Conservation (phyloP, 1,140 invertebrate species). For the Drosophila mojavensis region DNA sequence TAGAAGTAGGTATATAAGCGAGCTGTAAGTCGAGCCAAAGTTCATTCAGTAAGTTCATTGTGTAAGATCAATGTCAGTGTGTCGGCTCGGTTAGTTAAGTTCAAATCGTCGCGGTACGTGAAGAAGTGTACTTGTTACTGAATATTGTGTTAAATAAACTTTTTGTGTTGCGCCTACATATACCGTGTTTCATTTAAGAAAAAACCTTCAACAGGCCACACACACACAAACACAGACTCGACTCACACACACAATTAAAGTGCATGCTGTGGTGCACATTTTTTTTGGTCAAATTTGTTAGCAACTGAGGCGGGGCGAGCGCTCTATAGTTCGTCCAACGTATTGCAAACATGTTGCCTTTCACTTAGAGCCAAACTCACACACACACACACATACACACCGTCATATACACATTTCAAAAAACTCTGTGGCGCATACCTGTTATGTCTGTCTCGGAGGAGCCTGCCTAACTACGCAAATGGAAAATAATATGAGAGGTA, state of each 20-base stretch:
- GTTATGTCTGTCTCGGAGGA: not conserved
- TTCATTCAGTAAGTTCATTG: too few species aligned
- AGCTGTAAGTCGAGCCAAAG: too few species aligned
- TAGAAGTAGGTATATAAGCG: too few species aligned
- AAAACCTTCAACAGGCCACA: too few species aligned
- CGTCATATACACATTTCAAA: not conserved
- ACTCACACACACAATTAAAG: slow-evolving; percentile 33
- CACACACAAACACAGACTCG: slow-evolving; percentile 9
- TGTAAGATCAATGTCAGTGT: too few species aligned
- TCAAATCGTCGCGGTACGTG: too few species aligned
- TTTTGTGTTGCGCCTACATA: too few species aligned
- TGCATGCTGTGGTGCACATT: not conserved
- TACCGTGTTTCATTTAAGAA: too few species aligned
- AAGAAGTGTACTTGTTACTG: too few species aligned
- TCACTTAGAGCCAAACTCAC: not conserved
- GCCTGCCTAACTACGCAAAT: not conserved
- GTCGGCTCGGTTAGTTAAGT: too few species aligned
- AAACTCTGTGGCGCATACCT: not conserved
- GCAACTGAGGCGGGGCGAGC: not conserved
- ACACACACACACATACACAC: too few species aligned
- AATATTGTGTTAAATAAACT: too few species aligned
- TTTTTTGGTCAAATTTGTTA: slow-evolving; percentile 30
- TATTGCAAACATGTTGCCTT: slow-evolving; percentile 18
- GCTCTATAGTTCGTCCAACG: not conserved
- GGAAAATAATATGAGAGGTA: not conserved